These are phyloP conservation scores for Limonius californicus DNA, from an alignment of 1,140 invertebrate genomes.

Conservation along the genomic window DNA sequence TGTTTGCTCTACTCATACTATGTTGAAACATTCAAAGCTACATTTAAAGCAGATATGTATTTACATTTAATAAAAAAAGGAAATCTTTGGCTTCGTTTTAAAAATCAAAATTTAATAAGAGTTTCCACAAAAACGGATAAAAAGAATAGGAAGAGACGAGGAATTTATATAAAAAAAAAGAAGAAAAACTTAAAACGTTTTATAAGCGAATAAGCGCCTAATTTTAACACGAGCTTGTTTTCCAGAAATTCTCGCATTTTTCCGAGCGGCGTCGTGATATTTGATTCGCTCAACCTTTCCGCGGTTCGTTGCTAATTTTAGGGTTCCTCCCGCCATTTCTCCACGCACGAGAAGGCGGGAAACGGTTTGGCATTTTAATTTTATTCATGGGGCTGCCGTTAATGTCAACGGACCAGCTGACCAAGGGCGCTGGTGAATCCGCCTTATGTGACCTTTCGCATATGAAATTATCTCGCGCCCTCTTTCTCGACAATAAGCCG, in stretches of 20 bases:
- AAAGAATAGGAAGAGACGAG: too few relatives aligned
- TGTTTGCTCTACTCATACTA: too few relatives aligned
- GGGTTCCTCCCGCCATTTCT: not conserved
- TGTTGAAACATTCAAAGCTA: too few relatives aligned
- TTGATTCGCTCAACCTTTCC: conserved; percentile 4
- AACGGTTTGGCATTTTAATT: conserved; percentile 10
- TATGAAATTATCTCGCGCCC: not conserved
- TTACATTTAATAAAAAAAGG: too few relatives aligned
- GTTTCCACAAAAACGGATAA: too few relatives aligned
- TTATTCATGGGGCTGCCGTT: conserved; percentile 2
- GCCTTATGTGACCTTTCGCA: not conserved
- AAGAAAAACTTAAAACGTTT: not conserved
- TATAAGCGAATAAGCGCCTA: not conserved
- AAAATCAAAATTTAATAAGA: too few relatives aligned
- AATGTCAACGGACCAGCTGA: not conserved
- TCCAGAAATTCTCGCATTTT: not conserved
- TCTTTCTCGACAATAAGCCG: not conserved
- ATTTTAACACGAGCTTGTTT: not conserved
- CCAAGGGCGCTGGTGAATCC: not conserved
- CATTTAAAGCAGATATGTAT: too few relatives aligned
- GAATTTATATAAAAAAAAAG: too few relatives aligned
- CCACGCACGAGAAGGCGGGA: not conserved
- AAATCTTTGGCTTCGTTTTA: too few relatives aligned
- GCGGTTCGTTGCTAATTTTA: conserved; percentile 11
- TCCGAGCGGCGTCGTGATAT: not conserved